Base-by-base conservation (phyloP, 2,888 invertebrate species). In the Cephus sareptanus region DNA sequence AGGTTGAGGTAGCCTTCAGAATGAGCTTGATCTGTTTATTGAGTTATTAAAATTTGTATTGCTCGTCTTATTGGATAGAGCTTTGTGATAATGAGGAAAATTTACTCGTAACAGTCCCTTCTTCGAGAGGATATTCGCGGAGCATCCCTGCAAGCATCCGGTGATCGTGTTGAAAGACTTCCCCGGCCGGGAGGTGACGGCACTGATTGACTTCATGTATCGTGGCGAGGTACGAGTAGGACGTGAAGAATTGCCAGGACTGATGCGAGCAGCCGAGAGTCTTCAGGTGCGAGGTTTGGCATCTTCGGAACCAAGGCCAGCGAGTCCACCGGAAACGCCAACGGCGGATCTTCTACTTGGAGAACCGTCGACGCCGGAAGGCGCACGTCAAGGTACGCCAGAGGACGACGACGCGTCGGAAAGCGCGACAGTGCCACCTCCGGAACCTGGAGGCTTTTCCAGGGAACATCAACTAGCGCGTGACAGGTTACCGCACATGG, bases 131-230 rank as follows among this genome's bases (percentile, higher is more conserved):
- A 96, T 98, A 90, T 97, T 98, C 91, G 95, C 96, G 87, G 97
- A 98, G 90, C 97, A 97, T 88, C 97, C 97, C 77, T 97, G 97
- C 94, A 97, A 97, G 92, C 98, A 98, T 91, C 98, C 98, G 71
- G 97, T 98, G 85, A 97, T 98, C 89, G 97, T 98, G 85, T 92
- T 98, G 81, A 97, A 97, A 91, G 97, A 98, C 93, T 96, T 97
- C 91, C 95, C 95, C 87, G 96, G 96, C 84, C 96, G 97, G 95
- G 97, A 97, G 88, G 95, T 98, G 81, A 96, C 97, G 88, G 96
- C 97, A 68, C 96, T 98, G 81, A 96, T 98, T 81, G 97, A 97
- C 92, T 98, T 98, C 90, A 98, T 98, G 97, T 98, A 98, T 92
- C 96, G 96, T 85, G 98, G 98, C 69, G 97, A 98, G 92, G 97